Evolutionary conservation across 2,888 invertebrate species (phyloP).

Genomic region (Nymphalis c-album): DNA sequence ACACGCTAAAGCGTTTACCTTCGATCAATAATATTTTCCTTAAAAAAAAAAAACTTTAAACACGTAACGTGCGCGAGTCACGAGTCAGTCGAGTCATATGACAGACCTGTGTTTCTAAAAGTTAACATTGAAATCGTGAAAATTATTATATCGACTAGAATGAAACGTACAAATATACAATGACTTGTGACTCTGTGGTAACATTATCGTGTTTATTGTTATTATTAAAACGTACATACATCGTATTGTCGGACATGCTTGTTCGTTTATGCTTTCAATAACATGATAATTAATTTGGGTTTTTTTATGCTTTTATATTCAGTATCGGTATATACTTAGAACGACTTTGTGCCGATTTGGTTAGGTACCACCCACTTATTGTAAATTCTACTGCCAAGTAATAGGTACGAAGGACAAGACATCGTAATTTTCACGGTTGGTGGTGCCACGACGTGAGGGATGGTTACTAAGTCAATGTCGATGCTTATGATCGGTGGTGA

Average conservation of each 20-base stretch:
- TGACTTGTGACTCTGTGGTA: slow-evolving; percentile 13
- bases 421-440: no score
- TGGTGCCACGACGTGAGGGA: no score
- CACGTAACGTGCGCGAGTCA: slow-evolving; percentile 12
- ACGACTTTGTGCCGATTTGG: no score
- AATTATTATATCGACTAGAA: slow-evolving; percentile 7
- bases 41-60: background rate
- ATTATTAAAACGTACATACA: background rate
- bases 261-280: no score
- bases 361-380: no score
- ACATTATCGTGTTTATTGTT: slow-evolving; percentile 11
- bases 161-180: slow-evolving; percentile 7
- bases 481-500: no score
- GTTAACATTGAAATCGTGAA: slow-evolving; percentile 16
- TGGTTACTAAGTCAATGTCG: no score
- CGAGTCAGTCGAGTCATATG: slow-evolving; percentile 14
- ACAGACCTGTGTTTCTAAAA: background rate
- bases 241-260: background rate
- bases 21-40: slow-evolving; percentile 3
- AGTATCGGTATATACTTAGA: no score
- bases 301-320: no score
- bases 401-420: no score
- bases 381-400: no score
- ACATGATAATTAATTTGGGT: no score
- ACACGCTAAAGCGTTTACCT: background rate